Conservation (phyloP, 2,888 invertebrate species). For the Hirtodrosophila duncani region DNA sequence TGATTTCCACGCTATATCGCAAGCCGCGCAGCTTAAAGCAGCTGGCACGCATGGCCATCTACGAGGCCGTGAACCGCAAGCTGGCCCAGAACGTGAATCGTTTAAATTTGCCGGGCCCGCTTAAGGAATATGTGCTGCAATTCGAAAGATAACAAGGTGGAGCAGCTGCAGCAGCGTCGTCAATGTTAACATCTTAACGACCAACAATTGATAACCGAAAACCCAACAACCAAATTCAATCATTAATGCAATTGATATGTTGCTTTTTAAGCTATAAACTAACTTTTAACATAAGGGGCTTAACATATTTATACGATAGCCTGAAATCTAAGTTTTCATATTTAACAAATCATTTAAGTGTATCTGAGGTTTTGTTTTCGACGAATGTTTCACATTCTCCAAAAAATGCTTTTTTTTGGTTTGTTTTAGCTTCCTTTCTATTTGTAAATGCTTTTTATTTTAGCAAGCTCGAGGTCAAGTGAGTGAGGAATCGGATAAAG, state of each 20-base stretch:
- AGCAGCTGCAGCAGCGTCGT: conserved; percentile 14
- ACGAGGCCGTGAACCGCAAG: conserved; percentile 82
- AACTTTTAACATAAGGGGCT: conserved; percentile 14
- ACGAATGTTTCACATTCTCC: too few relatives aligned
- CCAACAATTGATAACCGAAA: conserved; percentile 40
- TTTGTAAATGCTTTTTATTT: too few relatives aligned
- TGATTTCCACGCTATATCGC: conserved; percentile 83
- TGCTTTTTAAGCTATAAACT: conserved; percentile 23
- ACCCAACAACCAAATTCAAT: conserved; percentile 47
- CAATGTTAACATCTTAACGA: conserved; percentile 41
- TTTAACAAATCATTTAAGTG: too few relatives aligned
- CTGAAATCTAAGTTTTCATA: conserved; percentile 7
- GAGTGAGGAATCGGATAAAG: too few relatives aligned
- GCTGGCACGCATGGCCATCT: conserved; percentile 84
- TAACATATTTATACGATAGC: conserved; percentile 9
- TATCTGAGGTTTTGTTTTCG: too few relatives aligned
- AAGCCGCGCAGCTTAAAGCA: conserved; percentile 86
- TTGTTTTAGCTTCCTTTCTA: too few relatives aligned
- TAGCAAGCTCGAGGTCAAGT: too few relatives aligned
- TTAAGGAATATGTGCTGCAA: conserved; percentile 85
- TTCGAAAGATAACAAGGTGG: conserved; percentile 80
- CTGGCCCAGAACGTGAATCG: conserved; percentile 83
- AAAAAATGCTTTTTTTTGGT: too few relatives aligned
- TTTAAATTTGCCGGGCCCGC: conserved; percentile 83
- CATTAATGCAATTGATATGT: conserved; percentile 40